Evolutionary conservation across 2,113 vertebrate genomes (phyloP), one percentile per base, ranked within the genome.

Genomic region (Pandion haliaetus): DNA sequence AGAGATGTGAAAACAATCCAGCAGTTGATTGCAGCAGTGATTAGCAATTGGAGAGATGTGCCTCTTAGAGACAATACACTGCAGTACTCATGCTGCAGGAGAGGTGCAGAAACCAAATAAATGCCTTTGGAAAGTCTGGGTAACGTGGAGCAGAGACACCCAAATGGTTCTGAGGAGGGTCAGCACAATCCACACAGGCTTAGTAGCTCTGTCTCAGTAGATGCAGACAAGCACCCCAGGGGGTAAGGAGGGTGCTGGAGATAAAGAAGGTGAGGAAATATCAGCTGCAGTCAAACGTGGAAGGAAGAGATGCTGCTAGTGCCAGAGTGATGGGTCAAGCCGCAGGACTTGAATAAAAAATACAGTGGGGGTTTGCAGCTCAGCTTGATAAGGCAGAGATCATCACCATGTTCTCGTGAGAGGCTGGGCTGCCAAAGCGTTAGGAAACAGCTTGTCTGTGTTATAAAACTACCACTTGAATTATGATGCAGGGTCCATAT

Each of bases 361-460:
- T 2, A 23, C 23, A 6, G 5, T 42, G 17, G 15, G 20, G 26
- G 9, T 40, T 32, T 36, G 42, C 38, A 69, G 42, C 21, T 72
- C 14, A 28, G 6, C 36, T 49, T 29, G 52, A 44, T 7, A 10
- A 61, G 49, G 54, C 57, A 50, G 45, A 40, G 45, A 29, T 34
- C 26, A 9, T 49, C 77, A 19, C 38, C 13, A 1, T 16, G 28
- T 10, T 49, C 58, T 25, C 0, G 0, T 36, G 49, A 34, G 29
- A 59, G n/a, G 7, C 67, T 84, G 40, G 31, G 58, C 76, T 81
- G 45, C 36, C 36, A 6, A 78, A 61, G 8, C 14, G 12, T 58
- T 45, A 44, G 80, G 32, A 49, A 79, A 28, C 36, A 52, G 5
- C 34, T 84, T 2, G 0, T 15, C 81, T 32, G 6, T 13, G 26